phyloP scores from a whole-genome alignment of 2,888 invertebrate species.

The Spisula subtruncata region DNA sequence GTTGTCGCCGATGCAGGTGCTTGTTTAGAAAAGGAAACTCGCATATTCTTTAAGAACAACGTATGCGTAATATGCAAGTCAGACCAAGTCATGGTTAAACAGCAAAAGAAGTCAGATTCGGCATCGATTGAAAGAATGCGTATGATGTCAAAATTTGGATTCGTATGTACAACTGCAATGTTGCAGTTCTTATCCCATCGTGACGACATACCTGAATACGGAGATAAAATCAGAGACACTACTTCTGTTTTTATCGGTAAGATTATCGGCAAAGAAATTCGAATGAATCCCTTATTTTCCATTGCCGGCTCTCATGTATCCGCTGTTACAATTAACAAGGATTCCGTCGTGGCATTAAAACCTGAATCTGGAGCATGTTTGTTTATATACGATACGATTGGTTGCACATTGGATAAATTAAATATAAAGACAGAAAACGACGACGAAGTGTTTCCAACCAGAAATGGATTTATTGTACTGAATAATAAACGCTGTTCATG shows the following conservation, averaged over 20 bases:
- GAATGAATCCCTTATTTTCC: neutral
- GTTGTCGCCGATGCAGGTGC: neutral
- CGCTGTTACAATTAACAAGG: neutral
- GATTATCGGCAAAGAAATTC: neutral
- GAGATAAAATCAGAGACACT: neutral
- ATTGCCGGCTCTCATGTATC: neutral
- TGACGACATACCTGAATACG: neutral
- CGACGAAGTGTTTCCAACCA: neutral
- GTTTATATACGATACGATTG: neutral
- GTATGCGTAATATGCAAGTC: neutral
- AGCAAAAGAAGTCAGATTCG: neutral
- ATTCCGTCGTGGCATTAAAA: neutral
- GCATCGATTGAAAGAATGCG: too few relatives aligned
- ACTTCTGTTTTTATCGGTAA: neutral
- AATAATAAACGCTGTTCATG: constrained; percentile 29
- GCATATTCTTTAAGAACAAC: neutral
- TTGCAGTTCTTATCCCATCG: neutral
- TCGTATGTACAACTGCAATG: too few relatives aligned
- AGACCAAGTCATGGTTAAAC: neutral
- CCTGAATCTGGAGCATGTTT: neutral
- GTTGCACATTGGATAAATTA: neutral
- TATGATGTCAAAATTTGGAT: too few relatives aligned
- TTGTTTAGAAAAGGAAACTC: neutral
- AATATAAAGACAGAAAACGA: neutral
- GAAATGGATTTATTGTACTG: constrained; percentile 48